Evolutionary conservation across 2,888 invertebrate genomes (phyloP), one percentile per base, ranked within the genome.

Genomic region (Pediacus dermestoides): DNA sequence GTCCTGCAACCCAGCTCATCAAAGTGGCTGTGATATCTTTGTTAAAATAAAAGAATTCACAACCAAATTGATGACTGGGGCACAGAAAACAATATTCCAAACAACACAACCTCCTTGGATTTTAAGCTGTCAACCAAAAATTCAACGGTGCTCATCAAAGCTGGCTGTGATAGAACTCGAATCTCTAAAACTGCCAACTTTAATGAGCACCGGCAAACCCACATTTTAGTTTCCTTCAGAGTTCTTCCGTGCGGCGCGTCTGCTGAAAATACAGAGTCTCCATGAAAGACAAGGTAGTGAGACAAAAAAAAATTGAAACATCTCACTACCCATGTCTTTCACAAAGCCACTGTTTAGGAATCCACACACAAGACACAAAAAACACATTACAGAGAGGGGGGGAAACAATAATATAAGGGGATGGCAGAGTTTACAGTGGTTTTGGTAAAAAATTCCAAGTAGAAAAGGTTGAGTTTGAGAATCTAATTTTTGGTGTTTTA

Each of bases 291-390:
- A 93, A 88, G 88, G 88, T 90, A 93, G 92, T 89, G 90, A 93
- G 92, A 83, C 78, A 80, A 76, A 73, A 66, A 40, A 33, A 74
- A 72, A 40, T 68, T 69, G 66, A 71, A 74, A 74, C 92, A 92
- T 92, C 92, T 93, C 93, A 87, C 90, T 91, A 93, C 92, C 87
- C 89, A 88, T 88, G 93, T 93, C 92, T 93, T 92, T 92, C 92
- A 91, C 71, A 74, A n/a, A n/a, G n/a, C n/a, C n/a, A n/a, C n/a
- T n/a, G n/a, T n/a, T n/a, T n/a, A n/a, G n/a, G n/a, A n/a, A n/a
- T n/a, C n/a, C n/a, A n/a, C n/a, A n/a, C n/a, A n/a, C n/a, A n/a
- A n/a, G n/a, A n/a, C n/a, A n/a, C n/a, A n/a, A n/a, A n/a, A n/a
- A n/a, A n/a, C n/a, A n/a, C n/a, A n/a, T n/a, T n/a, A n/a, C n/a